phyloP scores from a whole-genome alignment of 2,888 invertebrate species.

The Chrysolina oricalcia region DNA sequence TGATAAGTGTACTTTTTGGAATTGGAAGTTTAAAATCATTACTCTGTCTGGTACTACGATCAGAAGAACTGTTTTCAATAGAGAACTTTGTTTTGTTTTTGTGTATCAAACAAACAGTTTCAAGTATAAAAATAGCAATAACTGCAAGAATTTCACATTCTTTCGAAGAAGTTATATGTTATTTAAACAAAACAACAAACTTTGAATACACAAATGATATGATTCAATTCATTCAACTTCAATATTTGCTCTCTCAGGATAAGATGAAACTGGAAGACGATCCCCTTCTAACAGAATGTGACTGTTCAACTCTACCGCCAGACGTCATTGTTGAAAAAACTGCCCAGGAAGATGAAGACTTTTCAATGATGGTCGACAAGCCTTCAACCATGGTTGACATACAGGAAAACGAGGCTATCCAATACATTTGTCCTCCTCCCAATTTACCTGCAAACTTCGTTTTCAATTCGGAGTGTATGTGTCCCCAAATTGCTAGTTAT shows the following conservation, averaged over 20 bases:
- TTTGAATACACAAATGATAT: not conserved
- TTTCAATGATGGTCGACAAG: slow-evolving; percentile 42
- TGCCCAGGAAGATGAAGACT: slow-evolving; percentile 41
- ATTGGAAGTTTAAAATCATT: too few species aligned
- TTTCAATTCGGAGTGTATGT: slow-evolving; percentile 58
- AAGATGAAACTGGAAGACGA: slow-evolving; percentile 33
- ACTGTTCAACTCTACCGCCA: slow-evolving; percentile 44
- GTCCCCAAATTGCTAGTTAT: slow-evolving; percentile 56
- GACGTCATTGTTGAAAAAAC: slow-evolving; percentile 33
- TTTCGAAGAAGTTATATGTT: too few species aligned
- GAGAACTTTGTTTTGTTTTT: too few species aligned
- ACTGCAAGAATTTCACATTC: too few species aligned
- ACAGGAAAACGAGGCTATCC: slow-evolving; percentile 23
- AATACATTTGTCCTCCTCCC: slow-evolving; percentile 58
- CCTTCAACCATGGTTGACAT: slow-evolving; percentile 27
- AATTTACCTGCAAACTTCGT: slow-evolving; percentile 52
- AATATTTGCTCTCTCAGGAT: slow-evolving; percentile 23
- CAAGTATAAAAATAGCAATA: too few species aligned
- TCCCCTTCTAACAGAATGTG: slow-evolving; percentile 36
- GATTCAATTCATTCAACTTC: not conserved
- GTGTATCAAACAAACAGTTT: too few species aligned
- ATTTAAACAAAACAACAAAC: too few species aligned
- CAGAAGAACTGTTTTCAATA: too few species aligned
- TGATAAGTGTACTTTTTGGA: too few species aligned
- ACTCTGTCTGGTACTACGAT: too few species aligned